phyloP scores from a whole-genome alignment of 2,113 vertebrate genomes.

The Channa maculata region DNA sequence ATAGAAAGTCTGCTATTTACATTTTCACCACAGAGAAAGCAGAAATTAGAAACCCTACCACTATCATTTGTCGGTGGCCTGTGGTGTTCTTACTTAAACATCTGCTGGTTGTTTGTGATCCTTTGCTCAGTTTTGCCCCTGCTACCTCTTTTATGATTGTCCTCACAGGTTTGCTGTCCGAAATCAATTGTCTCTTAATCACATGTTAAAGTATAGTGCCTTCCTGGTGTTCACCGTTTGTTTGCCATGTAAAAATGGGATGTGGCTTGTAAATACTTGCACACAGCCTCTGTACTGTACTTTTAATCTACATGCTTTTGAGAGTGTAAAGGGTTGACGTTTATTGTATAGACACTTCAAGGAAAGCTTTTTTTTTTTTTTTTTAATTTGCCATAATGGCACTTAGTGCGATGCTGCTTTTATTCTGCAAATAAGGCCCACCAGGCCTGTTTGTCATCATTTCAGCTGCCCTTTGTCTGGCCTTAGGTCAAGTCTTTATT shows the following conservation, averaged over 20 bases:
- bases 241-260: conserved; percentile 80
- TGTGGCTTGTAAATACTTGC: conserved; percentile 76
- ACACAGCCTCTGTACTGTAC: conserved; percentile 2
- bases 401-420: conserved; percentile 39
- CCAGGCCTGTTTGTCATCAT: conserved; percentile 46
- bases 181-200: conserved; percentile 84
- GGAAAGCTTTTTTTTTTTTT: no score
- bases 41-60: conserved; percentile 68
- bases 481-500: conserved; percentile 31
- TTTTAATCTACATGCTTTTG: no score
- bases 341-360: no score
- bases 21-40: conserved; percentile 67
- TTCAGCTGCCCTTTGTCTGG: conserved; percentile 36
- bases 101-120: conserved; percentile 54
- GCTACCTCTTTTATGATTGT: conserved; percentile 69
- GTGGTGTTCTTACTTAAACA: conserved; percentile 51
- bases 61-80: conserved; percentile 71
- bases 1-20: conserved; percentile 77
- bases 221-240: conserved; percentile 83
- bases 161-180: conserved; percentile 79
- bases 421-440: conserved; percentile 25
- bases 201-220: conserved; percentile 76
- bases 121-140: conserved; percentile 30
- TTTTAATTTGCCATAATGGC: not conserved
- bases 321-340: no score